Conservation (phyloP, 2,888 invertebrate genomes). For the Sepioteuthis lessoniana region DNA sequence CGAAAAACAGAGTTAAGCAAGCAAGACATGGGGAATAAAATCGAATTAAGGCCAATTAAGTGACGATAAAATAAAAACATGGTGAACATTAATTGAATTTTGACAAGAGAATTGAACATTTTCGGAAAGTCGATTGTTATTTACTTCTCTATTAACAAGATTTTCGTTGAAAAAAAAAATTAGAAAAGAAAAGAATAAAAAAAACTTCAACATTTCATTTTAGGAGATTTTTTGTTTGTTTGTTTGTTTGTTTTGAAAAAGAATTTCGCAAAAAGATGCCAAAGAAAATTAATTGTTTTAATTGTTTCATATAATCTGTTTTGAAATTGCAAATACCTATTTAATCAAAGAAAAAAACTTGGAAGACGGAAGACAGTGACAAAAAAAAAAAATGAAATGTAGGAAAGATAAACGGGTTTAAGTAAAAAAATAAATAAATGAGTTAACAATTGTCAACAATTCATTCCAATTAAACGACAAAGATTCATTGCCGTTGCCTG, state of each 20-base stretch:
- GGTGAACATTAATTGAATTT: not conserved
- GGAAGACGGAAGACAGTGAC: not conserved
- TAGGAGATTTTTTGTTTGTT: not conserved
- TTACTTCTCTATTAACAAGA: not conserved
- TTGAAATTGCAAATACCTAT: not conserved
- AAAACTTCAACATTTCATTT: too few species aligned
- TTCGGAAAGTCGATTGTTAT: not conserved
- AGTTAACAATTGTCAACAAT: not conserved
- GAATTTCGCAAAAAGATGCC: not conserved
- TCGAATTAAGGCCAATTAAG: slow-evolving; percentile 33
- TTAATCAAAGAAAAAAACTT: not conserved
- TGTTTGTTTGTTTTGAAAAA: not conserved
- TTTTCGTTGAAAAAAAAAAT: not conserved
- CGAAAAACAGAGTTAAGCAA: slow-evolving; percentile 1
- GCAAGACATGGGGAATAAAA: not conserved
- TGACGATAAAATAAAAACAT: not conserved
- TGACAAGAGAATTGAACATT: not conserved
- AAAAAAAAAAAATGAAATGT: not conserved
- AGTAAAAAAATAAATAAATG: not conserved
- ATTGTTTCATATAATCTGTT: not conserved
- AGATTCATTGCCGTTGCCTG: too few species aligned
- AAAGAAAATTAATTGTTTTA: not conserved
- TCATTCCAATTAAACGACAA: too few species aligned
- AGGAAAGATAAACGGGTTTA: not conserved
- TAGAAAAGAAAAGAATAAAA: not conserved